Evolutionary conservation across 2,888 invertebrate species (phyloP).

Genomic region (Hymenopus coronatus): DNA sequence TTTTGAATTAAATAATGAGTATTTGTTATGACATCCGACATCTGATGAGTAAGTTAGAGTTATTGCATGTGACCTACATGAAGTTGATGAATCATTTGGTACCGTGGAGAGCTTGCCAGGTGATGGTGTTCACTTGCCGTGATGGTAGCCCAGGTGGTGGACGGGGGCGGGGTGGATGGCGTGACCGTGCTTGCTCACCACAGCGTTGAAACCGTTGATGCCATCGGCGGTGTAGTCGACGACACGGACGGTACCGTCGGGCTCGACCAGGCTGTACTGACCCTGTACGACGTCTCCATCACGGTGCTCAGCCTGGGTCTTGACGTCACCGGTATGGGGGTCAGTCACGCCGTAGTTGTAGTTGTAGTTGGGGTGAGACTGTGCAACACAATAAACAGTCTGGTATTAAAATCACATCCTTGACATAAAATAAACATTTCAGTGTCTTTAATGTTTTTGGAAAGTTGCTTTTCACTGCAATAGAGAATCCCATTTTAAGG

Average conservation of each 20-base stretch:
- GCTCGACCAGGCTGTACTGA: slow-evolving; percentile 21
- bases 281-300: slow-evolving; percentile 52
- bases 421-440: not conserved
- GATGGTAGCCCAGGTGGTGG: not conserved
- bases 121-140: not conserved
- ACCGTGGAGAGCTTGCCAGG: not conserved
- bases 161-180: slow-evolving; percentile 21
- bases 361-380: slow-evolving; percentile 61
- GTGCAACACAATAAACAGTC: not conserved
- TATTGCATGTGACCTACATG: not conserved
- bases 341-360: slow-evolving; percentile 65
- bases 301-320: slow-evolving; percentile 56
- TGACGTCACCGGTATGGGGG: slow-evolving; percentile 59
- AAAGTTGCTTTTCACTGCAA: not conserved
- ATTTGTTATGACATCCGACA: not conserved
- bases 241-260: slow-evolving; percentile 36
- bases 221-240: slow-evolving; percentile 37
- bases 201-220: slow-evolving; percentile 34
- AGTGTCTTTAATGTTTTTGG: not conserved
- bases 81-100: not conserved
- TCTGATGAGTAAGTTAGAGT: not conserved
- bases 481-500: not conserved
- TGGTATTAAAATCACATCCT: not conserved
- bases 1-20: not conserved
- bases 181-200: slow-evolving; percentile 24